Evolutionary conservation across 2,797 vertebrate genomes (phyloP).

Genomic region (Halcyon leucocephala): DNA sequence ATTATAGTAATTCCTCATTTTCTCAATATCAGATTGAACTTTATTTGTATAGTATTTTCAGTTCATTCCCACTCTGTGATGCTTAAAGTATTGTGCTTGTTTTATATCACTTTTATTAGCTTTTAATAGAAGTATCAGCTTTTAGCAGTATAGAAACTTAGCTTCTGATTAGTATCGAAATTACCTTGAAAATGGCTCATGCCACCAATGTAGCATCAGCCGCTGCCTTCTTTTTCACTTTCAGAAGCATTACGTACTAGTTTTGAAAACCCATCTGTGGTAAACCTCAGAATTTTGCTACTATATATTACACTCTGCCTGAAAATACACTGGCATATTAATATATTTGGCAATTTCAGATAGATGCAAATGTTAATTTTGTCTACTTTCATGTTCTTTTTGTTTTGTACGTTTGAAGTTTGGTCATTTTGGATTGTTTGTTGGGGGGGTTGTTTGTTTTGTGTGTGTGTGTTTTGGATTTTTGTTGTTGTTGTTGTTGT

Average conservation of each 20-base stretch:
- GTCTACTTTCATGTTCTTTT: neutral
- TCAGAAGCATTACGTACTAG: neutral
- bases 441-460: neutral
- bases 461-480: neutral
- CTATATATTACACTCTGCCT: neutral
- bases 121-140: neutral
- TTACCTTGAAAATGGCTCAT: neutral
- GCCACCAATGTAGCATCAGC: neutral
- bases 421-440: neutral
- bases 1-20: neutral
- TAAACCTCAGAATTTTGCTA: neutral
- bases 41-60: neutral
- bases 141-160: neutral
- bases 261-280: neutral
- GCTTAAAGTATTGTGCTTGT: neutral
- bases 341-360: neutral
- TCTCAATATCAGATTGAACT: neutral
- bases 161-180: neutral
- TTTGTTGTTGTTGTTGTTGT: too few species aligned
- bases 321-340: neutral
- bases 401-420: neutral
- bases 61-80: neutral
- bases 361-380: neutral
- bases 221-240: neutral
- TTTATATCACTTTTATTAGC: neutral